These are phyloP conservation scores for Microchirus variegatus DNA, from an alignment of 2,797 vertebrate species.

Conservation along the genomic window DNA sequence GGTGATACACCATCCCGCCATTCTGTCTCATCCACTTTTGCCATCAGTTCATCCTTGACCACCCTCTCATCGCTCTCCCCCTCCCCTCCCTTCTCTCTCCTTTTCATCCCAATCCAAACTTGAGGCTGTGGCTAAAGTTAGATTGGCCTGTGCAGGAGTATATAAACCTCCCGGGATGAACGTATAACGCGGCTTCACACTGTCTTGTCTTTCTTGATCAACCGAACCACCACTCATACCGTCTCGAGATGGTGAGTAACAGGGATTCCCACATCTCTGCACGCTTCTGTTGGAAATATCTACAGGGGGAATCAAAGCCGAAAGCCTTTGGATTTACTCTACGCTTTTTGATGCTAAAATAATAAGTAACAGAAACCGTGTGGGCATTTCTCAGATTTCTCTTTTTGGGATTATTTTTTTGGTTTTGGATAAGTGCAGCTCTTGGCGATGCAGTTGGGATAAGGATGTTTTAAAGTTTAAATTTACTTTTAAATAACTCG, in stretches of 20 bases:
- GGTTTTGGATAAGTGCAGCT: slow-evolving; percentile 17
- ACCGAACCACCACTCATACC: slow-evolving; percentile 76
- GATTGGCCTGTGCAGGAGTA: slow-evolving; percentile 64
- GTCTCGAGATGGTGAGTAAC: slow-evolving; percentile 85
- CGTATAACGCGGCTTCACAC: slow-evolving; percentile 77
- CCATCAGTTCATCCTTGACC: slow-evolving; percentile 59
- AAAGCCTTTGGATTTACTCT: slow-evolving; percentile 50
- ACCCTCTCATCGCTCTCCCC: slow-evolving; percentile 31
- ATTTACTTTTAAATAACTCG: background rate
- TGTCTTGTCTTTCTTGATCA: slow-evolving; percentile 81
- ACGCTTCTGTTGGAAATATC: slow-evolving; percentile 46
- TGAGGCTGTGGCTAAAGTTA: slow-evolving; percentile 84
- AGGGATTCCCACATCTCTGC: slow-evolving; percentile 38
- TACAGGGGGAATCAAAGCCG: slow-evolving; percentile 15
- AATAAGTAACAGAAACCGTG: slow-evolving; percentile 13
- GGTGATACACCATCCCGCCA: slow-evolving; percentile 69
- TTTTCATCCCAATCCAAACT: slow-evolving; percentile 81
- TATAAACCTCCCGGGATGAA: slow-evolving; percentile 76
- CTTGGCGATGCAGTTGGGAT: slow-evolving; percentile 23
- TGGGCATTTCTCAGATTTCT: slow-evolving; percentile 1
- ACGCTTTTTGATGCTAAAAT: slow-evolving; percentile 7
- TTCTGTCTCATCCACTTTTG: slow-evolving; percentile 72
- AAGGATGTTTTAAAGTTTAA: slow-evolving; percentile 5
- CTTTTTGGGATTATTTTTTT: slow-evolving; percentile 9
- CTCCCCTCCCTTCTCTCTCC: slow-evolving; percentile 35